A percentile compares a stretch with the other conserved stretches of the same genome.
phyloP scores from a whole-genome alignment of 2,113 vertebrate species.

The Hemiprocne comata region DNA sequence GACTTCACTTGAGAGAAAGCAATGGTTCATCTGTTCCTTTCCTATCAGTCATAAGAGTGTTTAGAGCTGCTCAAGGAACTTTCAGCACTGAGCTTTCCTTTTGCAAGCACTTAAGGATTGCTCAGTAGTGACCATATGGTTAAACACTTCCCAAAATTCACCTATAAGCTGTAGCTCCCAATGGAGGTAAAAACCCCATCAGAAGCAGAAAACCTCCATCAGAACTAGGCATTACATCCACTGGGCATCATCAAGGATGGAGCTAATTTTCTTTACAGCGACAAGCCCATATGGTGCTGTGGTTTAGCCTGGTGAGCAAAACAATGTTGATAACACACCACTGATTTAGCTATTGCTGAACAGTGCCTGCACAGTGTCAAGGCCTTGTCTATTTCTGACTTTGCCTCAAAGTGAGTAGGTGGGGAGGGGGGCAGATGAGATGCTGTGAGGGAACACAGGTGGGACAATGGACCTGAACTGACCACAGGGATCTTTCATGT shows the following conservation, averaged over 20 bases:
- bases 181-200: background rate
- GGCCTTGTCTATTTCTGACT: background rate
- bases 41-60: background rate
- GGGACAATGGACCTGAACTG: background rate
- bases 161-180: background rate
- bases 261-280: background rate
- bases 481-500: background rate
- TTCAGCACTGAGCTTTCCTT: background rate
- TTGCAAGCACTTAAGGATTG: background rate
- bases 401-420: background rate
- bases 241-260: background rate
- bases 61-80: background rate
- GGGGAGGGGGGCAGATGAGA: background rate
- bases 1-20: background rate
- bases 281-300: background rate
- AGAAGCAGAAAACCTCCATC: background rate
- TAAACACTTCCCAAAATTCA: background rate
- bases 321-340: background rate
- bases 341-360: background rate
- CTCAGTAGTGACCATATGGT: background rate
- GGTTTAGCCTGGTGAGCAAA: background rate
- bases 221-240: background rate
- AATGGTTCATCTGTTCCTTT: background rate
- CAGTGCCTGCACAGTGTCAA: background rate
- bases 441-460: background rate